Conservation (phyloP, 2,113 vertebrate genomes). For the Calyptommatus sinebrachiatus region DNA sequence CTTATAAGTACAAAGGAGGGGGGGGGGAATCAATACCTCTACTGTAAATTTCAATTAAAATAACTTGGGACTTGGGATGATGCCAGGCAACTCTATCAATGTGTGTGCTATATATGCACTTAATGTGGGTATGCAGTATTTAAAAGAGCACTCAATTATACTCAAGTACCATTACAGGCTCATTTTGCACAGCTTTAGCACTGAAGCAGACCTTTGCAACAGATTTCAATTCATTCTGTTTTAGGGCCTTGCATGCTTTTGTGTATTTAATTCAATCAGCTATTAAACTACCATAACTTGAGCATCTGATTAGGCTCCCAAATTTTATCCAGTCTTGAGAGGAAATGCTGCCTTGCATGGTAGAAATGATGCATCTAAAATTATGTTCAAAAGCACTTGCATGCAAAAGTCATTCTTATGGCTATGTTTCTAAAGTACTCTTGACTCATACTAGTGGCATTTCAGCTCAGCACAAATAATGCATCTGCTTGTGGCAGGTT, state of each 20-base stretch:
- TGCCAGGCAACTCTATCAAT: constrained; percentile 20
- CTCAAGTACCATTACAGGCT: constrained; percentile 2
- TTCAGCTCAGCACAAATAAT: not conserved
- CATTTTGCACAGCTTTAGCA: constrained; percentile 24
- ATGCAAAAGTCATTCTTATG: constrained; percentile 11
- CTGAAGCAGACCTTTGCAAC: constrained; percentile 28
- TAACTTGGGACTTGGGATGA: not conserved
- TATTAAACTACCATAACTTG: constrained; percentile 10
- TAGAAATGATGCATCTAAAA: not conserved
- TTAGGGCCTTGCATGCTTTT: constrained; percentile 27
- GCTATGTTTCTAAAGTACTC: not conserved
- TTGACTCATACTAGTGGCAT: not conserved
- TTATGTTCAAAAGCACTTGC: not conserved
- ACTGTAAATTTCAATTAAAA: constrained; percentile 36
- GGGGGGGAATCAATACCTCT: not conserved
- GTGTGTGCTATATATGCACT: constrained; percentile 21
- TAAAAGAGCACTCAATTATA: constrained; percentile 45
- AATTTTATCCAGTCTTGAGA: not conserved
- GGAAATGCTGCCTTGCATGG: not conserved
- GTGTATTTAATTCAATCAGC: constrained; percentile 15
- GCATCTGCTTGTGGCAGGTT: not conserved
- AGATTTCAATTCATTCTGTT: constrained; percentile 21
- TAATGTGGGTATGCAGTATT: constrained; percentile 25
- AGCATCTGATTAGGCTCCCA: not conserved
- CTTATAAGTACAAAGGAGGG: constrained; percentile 10